These are phyloP conservation scores for Trimorus sp. DNA, from an alignment of 2,888 invertebrate genomes.

Conservation along the genomic window DNA sequence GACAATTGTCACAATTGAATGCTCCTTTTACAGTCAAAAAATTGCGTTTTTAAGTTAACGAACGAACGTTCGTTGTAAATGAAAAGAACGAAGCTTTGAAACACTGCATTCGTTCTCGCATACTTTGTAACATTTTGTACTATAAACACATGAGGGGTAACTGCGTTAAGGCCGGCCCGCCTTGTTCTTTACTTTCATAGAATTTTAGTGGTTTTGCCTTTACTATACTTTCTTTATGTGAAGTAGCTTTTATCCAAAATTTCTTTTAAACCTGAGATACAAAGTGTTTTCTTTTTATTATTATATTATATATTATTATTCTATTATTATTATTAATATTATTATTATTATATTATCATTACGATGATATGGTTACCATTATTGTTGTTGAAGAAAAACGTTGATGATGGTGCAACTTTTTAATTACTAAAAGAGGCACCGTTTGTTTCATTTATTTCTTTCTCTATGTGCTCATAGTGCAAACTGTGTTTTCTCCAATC, in stretches of 20 bases:
- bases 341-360: slow-evolving; percentile 24
- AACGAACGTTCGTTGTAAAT: slow-evolving; percentile 23
- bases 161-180: slow-evolving; percentile 13
- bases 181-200: slow-evolving; percentile 37
- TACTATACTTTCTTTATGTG: slow-evolving; percentile 9
- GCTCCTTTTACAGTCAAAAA: background rate
- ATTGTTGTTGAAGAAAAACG: slow-evolving; percentile 53
- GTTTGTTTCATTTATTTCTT: slow-evolving; percentile 54
- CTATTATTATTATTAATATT: background rate
- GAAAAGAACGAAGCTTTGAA: slow-evolving; percentile 5
- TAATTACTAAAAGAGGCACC: slow-evolving; percentile 18
- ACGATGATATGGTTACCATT: slow-evolving; percentile 34
- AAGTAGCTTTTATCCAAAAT: slow-evolving; percentile 45
- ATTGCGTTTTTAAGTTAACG: slow-evolving; percentile 26
- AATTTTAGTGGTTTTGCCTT: slow-evolving; percentile 44
- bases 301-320: too few relatives aligned
- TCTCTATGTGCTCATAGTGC: slow-evolving; percentile 55
- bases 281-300: slow-evolving; percentile 40
- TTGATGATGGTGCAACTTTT: slow-evolving; percentile 48
- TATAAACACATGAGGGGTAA: slow-evolving; percentile 47
- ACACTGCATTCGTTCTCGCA: slow-evolving; percentile 22
- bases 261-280: slow-evolving; percentile 44
- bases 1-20: background rate
- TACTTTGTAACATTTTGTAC: slow-evolving; percentile 66
- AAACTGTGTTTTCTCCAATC: slow-evolving; percentile 69